Conservation (phyloP, 2,888 invertebrate species). For the Meteorus cinctellus region DNA sequence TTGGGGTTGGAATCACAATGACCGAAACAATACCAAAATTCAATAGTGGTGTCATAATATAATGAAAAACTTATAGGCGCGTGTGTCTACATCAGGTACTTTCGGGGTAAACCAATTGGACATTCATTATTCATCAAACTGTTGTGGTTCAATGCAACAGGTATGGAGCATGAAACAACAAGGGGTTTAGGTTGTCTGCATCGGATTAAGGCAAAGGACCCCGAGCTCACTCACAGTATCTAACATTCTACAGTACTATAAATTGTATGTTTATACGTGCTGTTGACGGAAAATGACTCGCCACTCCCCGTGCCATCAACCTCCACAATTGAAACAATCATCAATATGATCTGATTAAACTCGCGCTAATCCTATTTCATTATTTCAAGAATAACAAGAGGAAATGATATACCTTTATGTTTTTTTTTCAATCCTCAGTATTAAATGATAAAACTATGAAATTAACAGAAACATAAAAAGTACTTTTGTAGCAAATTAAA, state of each 20-base stretch:
- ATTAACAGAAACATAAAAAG: not conserved
- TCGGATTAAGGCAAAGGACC: constrained; percentile 67
- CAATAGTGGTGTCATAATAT: not conserved
- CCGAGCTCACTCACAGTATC: constrained; percentile 10
- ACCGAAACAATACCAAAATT: not conserved
- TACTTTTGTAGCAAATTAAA: constrained; percentile 2
- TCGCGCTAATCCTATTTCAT: not conserved
- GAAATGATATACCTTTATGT: not conserved
- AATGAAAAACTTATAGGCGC: constrained; percentile 1
- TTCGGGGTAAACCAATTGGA: constrained; percentile 45
- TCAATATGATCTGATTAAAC: not conserved
- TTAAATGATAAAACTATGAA: not conserved
- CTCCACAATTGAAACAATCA: not conserved
- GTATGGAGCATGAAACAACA: constrained; percentile 58
- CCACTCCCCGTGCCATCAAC: constrained; percentile 10
- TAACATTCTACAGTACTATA: not conserved
- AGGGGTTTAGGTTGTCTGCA: constrained; percentile 63
- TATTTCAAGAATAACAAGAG: not conserved
- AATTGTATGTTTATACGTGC: not conserved
- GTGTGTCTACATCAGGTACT: constrained; percentile 22
- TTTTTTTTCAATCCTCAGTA: not conserved
- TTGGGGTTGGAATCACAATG: not conserved
- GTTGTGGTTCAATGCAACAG: constrained; percentile 68
- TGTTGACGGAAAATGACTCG: not conserved
- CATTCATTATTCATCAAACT: constrained; percentile 68